Conservation (phyloP, 2,888 invertebrate genomes). For the Dicyrtoma fusca region DNA sequence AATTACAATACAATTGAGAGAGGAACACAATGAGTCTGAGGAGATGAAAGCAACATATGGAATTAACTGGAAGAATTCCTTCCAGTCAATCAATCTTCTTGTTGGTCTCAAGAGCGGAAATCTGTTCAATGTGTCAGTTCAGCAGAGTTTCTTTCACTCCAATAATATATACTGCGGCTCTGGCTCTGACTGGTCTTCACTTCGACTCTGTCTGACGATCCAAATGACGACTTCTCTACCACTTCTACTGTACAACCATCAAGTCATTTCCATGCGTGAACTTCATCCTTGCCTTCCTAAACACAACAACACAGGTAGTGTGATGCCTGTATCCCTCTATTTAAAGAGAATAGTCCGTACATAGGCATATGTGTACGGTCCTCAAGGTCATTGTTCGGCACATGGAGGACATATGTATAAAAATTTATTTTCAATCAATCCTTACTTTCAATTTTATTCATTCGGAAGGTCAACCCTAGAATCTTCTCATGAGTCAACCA, state of each 20-base stretch:
- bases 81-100: constrained; percentile 37
- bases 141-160: constrained; percentile 1
- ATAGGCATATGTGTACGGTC: no score
- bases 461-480: neutral
- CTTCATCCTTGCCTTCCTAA: neutral
- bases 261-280: neutral
- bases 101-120: constrained; percentile 6
- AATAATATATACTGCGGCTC: no score
- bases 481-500: no score
- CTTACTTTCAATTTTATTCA: neutral
- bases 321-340: no score
- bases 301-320: neutral
- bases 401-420: neutral
- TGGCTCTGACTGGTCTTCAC: no score
- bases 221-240: constrained; percentile 20
- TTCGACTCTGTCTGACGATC: neutral
- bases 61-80: constrained; percentile 32
- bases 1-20: constrained; percentile 21
- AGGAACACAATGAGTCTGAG: constrained; percentile 19
- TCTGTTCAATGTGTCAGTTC: constrained; percentile 26
- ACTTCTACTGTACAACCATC: neutral
- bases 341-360: no score
- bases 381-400: neutral
- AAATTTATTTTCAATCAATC: neutral
- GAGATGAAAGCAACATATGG: constrained; percentile 6